Evolutionary conservation across 2,888 invertebrate species (phyloP), one percentile per base, ranked within the genome.

Genomic region (Rutpela maculata): DNA sequence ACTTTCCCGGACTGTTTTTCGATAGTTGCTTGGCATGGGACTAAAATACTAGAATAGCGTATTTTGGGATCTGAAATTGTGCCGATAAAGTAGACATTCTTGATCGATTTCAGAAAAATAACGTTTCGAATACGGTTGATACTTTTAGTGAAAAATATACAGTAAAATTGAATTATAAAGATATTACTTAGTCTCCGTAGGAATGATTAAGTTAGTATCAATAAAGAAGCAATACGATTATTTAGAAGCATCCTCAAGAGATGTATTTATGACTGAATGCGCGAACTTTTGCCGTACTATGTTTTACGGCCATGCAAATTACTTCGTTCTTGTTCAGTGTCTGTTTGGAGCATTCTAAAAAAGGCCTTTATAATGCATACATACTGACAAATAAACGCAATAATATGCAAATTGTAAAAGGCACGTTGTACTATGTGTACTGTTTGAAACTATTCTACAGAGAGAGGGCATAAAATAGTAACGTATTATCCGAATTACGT

Each of bases 351-450:
- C 43, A 43, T 18, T 43, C 43, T 9, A 15, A 65, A 65, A 63
- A 63, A 65, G 38, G 1, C 65, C 43, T 65, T 43, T 43, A 65
- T 65, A 65, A 38, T 43, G 65, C 65, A 65, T 65, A 65, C 65
- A 65, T 18, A 18, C 43, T 38, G 65, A 65, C 65, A 65, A 65
- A 65, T 65, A 65, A 65, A 43, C 12, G 65, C 38, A 38, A 65
- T 43, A 18, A 43, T 65, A 65, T 65, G 65, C 65, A 65, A 65
- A 65, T 59, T 65, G 35, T 43, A 10, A 65, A 38, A 65, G 43
- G 43, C 65, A 31, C 18, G 65, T 18, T 65, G 35, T 18, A 38
- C 35, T 11, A 35, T 63, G 65, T 65, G 43, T 35, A 18, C 7
- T 43, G 65, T 65, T 43, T 35, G 43, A 35, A 65, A 65, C 19